Base-by-base conservation (phyloP, 2,797 vertebrate genomes). In the Hippopotamyrus pictus region DNA sequence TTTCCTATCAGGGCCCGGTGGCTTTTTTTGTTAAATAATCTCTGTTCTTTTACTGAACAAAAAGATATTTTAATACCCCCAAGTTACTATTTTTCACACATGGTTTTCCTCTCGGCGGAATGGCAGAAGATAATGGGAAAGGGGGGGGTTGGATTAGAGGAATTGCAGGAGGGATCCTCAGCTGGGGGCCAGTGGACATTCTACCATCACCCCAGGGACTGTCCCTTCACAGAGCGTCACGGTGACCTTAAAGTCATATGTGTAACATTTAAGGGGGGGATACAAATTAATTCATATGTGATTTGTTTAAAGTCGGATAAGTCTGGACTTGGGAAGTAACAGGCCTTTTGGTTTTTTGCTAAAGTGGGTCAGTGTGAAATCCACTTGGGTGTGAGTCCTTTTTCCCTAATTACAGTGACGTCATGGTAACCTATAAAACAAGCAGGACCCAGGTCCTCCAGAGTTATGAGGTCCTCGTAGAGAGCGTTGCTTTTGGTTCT, bases 401-500 rank as follows among this genome's bases (percentile, higher is more conserved):
- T 85, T 33, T 53, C 22, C 83, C 25, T 14, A 25, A 29, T 51
- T 51, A 53, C 3, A 29, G 83, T 85, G 83, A 85, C n/a, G 48
- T 85, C 46, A 85, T 85, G 83, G 44, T 53, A 53, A 85, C 83
- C 83, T 85, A 51, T 29, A 85, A 85, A 50, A 51, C 73, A 50
- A 29, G 83, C 46, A 53, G 83, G 46, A 85, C 50, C 83, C 46
- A 44, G 25, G 83, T 50, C n/a, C 5, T 50, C 22, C 46, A 2
- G 50, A 51, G 22, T 53, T 85, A 51, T 12, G 83, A 29, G 12
- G 8, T 25, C 53, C 50, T 51, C n/a, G 2, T 29, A 29, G n/a
- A 5, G 22, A 53, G 73, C 37, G 1, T 19, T 44, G 37, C 73
- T 79, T 79, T 79, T 79, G 37, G 73, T 79, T 44, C 73, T 44